Percentiles rank a stretch among this genome's conserved stretches.
phyloP scores from a whole-genome alignment of 2,113 vertebrate genomes.

The Oxygymnocypris stewartii region DNA sequence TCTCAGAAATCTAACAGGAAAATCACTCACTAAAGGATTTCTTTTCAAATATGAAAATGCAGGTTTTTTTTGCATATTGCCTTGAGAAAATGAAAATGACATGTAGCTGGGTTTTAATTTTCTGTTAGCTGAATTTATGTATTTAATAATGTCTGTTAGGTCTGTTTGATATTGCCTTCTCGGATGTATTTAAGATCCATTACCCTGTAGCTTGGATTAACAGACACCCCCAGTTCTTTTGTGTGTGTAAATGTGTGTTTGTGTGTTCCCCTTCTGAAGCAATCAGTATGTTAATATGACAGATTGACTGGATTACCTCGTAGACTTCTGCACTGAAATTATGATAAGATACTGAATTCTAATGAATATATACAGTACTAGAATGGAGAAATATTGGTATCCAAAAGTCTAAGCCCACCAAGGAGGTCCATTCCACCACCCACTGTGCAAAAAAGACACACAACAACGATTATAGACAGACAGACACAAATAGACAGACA shows the following conservation, averaged over 20 bases:
- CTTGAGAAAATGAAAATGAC: constrained; percentile 14
- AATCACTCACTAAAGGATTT: neutral
- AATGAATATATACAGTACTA: constrained; percentile 30
- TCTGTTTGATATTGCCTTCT: constrained; percentile 47
- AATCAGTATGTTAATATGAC: constrained; percentile 67
- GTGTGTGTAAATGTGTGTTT: constrained; percentile 38
- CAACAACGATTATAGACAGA: neutral
- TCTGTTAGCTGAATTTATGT: constrained; percentile 22
- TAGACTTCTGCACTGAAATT: constrained; percentile 49
- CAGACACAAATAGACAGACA: too few species aligned
- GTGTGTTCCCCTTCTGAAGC: constrained; percentile 54
- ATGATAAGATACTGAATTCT: constrained; percentile 27
- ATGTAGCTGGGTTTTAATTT: neutral
- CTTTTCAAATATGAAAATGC: neutral
- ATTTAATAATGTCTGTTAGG: constrained; percentile 34
- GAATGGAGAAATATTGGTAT: constrained; percentile 3
- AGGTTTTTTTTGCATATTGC: neutral
- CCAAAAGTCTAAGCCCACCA: constrained; percentile 12
- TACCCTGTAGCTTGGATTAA: constrained; percentile 56
- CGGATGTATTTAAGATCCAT: constrained; percentile 56
- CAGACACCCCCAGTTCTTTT: constrained; percentile 40
- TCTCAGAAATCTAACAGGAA: neutral
- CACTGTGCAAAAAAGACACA: neutral
- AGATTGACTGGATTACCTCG: constrained; percentile 59
- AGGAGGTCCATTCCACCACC: constrained; percentile 5